Evolutionary conservation across 2,888 invertebrate species (phyloP).

Genomic region (Ormyrus thymus): DNA sequence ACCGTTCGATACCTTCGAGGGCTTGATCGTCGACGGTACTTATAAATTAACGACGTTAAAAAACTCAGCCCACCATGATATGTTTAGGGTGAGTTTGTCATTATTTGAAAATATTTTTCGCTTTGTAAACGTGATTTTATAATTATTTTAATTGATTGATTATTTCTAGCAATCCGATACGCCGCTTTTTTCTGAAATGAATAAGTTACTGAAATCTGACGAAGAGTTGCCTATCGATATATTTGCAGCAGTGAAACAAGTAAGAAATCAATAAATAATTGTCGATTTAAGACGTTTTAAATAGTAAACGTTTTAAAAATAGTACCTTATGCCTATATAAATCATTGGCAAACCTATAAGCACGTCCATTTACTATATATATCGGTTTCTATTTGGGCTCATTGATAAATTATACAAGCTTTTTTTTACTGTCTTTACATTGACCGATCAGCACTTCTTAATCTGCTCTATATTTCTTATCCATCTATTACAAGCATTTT

Average conservation of each 20-base stretch:
- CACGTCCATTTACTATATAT: not conserved
- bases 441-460: too few species aligned
- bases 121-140: not conserved
- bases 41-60: slow-evolving; percentile 57
- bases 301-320: too few species aligned
- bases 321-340: too few species aligned
- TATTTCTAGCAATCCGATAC: slow-evolving; percentile 15
- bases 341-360: too few species aligned
- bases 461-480: not conserved
- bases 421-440: too few species aligned
- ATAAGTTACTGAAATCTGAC: slow-evolving; percentile 25
- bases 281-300: too few species aligned
- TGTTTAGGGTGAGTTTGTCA: slow-evolving; percentile 49
- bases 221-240: slow-evolving; percentile 43
- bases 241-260: slow-evolving; percentile 39
- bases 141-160: not conserved
- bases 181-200: slow-evolving; percentile 41
- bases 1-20: slow-evolving; percentile 59
- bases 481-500: not conserved
- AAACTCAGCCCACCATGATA: slow-evolving; percentile 49
- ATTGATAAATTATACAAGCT: too few species aligned
- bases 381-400: too few species aligned
- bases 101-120: not conserved
- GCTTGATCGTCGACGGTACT: slow-evolving; percentile 56
- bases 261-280: slow-evolving; percentile 11